These are phyloP conservation scores for Agelastica alni DNA, from an alignment of 2,888 invertebrate genomes.

Conservation along the genomic window DNA sequence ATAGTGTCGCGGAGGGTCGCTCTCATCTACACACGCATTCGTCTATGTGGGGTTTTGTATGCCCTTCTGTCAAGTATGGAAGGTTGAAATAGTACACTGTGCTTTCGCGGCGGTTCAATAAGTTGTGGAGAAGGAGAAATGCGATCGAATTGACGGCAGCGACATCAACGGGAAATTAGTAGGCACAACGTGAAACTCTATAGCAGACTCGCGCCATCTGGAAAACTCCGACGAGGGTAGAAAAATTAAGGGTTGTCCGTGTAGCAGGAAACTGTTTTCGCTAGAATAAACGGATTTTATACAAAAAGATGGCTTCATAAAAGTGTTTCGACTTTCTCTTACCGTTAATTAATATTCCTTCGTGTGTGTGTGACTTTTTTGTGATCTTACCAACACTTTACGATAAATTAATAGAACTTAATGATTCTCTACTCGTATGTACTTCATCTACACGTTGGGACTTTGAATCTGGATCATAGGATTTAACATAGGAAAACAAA, in stretches of 20 bases:
- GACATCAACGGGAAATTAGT: conserved; percentile 21
- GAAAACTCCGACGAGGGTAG: background rate
- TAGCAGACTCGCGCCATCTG: conserved; percentile 12
- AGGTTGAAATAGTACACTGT: conserved; percentile 50
- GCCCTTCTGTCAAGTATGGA: conserved; percentile 49
- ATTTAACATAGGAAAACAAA: too few relatives aligned
- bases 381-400: too few relatives aligned
- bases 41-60: conserved; percentile 35
- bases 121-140: conserved; percentile 35
- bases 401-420: too few relatives aligned
- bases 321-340: too few relatives aligned
- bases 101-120: conserved; percentile 45
- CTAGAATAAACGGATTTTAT: too few relatives aligned
- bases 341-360: too few relatives aligned
- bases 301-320: too few relatives aligned
- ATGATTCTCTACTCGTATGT: too few relatives aligned
- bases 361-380: too few relatives aligned
- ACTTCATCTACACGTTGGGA: too few relatives aligned
- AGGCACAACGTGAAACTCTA: background rate
- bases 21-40: conserved; percentile 34
- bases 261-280: background rate
- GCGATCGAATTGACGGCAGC: conserved; percentile 32
- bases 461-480: too few relatives aligned
- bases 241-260: background rate
- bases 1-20: conserved; percentile 11